Base-by-base conservation (phyloP, 2,113 vertebrate genomes). In the Misgurnus anguillicaudatus region DNA sequence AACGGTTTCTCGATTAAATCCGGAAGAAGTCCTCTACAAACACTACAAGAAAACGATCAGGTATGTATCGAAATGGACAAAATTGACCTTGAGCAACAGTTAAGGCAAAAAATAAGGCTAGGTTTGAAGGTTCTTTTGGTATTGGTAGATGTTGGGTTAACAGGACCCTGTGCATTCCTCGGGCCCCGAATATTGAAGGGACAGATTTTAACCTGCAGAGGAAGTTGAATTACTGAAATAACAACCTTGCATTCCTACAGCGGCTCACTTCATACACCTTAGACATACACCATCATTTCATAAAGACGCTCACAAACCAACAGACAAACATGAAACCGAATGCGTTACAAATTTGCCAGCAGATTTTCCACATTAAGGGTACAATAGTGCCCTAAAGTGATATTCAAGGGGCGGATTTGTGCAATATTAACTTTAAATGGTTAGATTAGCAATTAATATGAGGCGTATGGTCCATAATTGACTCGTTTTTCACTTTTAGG, bases 11-110 rank as follows among this genome's bases (percentile, higher is more conserved):
- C 90, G 14, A 82, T 88, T 7, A 95, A 94, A 58, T 90, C 88
- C 0, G 90, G 93, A 77, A 94, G 91, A 83, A 96, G 88, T 85
- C 94, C 95, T 0, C 88, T 97, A 63, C 94, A 97, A 88, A 86
- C 88, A 3, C 90, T 96, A 0, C 93, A 95, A 1, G 92, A 94
- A 53, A 92, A 91, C 80, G 93, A 96, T 78, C 94, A 96, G 95
- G 96, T 98, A 89, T 91, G 78, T 62, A 58, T 62, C 63, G 6
- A 10, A 19, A 9, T 19, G 2, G 19, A 16, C 14, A 6, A 42
- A 16, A 36, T 61, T 21, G 5, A 38, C 16, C 17, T 69, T 24
- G 64, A 68, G 21, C 4, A 31, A 48, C 11, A 17, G 4, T 51
- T 31, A 16, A 57, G 17, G n/a, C n/a, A n/a, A n/a, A n/a, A n/a